Evolutionary conservation across 2,113 vertebrate species (phyloP), one percentile per base, ranked within the genome.

Genomic region (Synchiropus splendidus): DNA sequence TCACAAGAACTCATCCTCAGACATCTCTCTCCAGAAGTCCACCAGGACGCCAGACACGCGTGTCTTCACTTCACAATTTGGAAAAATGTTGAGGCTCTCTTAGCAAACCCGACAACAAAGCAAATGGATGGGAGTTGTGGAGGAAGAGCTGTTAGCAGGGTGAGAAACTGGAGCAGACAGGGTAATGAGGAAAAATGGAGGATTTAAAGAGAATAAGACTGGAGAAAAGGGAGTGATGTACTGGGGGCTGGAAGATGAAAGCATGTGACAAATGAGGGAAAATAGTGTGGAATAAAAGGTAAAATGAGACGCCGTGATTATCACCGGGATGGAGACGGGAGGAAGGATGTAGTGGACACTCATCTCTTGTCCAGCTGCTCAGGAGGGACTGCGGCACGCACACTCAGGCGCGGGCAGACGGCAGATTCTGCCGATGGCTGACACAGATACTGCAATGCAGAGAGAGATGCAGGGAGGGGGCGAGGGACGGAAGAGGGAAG

Each of bases 361-460:
- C 48, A 64, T 45, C 55, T 79, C 51, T 61, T 61, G 69, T 77
- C 61, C 69, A 61, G 69, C 67, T 78, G 67, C 64, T 71, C 31
- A 64, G 58, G 50, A 66, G 39, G 65, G 54, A 67, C 68, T 58
- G 74, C 61, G 60, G 66, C 39, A 31, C 42, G 42, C 27, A 42
- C 49, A 48, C 42, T 54, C 50, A 51, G 51, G 52, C 44, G 43
- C 49, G 46, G 45, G 33, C 27, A 64, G 38, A 55, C 63, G 65
- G 55, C 48, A 42, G 36, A 31, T 50, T 67, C 62, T 74, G 74
- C 64, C 57, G 67, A 79, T 75, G 75, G 69, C 74, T 75, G 74
- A 68, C 74, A 81, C 75, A 74, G 75, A 81, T 79, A 81, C 78
- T 81, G 78, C 78, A 81, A 66, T 81, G 78, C 78, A 81, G 78